Evolutionary conservation across 1,140 invertebrate genomes (phyloP).

Genomic region (Monochamus saltuarius): DNA sequence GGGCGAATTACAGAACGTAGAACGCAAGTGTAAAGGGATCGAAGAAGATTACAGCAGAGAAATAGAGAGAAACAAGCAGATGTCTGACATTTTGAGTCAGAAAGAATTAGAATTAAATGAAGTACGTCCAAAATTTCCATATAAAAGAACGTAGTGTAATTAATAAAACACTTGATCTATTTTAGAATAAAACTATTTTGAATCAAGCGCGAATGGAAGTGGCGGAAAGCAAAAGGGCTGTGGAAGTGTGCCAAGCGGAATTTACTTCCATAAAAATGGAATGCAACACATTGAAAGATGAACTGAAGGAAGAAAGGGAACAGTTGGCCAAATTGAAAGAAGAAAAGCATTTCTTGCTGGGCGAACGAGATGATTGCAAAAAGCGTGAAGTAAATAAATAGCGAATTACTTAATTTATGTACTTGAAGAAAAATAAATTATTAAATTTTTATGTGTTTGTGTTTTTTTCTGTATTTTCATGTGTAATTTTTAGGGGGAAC

Average conservation of each 20-base stretch:
- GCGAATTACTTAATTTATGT: constrained; percentile 4
- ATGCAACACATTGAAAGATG: constrained; percentile 55
- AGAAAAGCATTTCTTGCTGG: constrained; percentile 55
- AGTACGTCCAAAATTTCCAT: constrained; percentile 49
- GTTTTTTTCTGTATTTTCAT: neutral
- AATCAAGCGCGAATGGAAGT: constrained; percentile 52
- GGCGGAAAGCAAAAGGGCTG: constrained; percentile 54
- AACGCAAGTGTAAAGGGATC: constrained; percentile 53
- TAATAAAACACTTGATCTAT: constrained; percentile 14
- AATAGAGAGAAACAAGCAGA: constrained; percentile 55
- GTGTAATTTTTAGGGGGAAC: constrained; percentile 34
- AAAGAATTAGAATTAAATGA: constrained; percentile 57
- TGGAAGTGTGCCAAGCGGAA: constrained; percentile 59
- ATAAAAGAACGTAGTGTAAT: no score
- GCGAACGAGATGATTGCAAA: constrained; percentile 53
- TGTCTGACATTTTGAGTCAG: constrained; percentile 55
- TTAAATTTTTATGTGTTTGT: neutral
- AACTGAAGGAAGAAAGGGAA: constrained; percentile 57
- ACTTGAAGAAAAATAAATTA: neutral
- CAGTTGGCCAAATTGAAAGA: constrained; percentile 54
- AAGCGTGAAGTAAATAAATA: constrained; percentile 54
- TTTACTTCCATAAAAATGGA: constrained; percentile 57
- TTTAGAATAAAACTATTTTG: constrained; percentile 47
- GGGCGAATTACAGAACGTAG: constrained; percentile 51
- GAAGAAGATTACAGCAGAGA: constrained; percentile 56